phyloP scores from a whole-genome alignment of 2,888 invertebrate species.

The Melieria picta region DNA sequence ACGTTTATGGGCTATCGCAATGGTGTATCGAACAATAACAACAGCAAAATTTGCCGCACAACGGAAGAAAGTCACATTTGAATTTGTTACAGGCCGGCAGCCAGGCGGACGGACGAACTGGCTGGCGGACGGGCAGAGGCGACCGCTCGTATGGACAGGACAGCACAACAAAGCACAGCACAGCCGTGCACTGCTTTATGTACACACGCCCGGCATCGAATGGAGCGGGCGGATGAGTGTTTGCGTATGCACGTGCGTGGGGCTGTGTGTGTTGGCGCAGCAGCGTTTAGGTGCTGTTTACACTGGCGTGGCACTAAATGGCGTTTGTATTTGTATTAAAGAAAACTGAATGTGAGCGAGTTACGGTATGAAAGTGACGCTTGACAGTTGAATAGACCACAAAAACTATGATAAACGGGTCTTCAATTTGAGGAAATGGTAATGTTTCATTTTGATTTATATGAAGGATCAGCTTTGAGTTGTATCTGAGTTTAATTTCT shows the following conservation, averaged over 20 bases:
- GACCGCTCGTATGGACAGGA: background rate
- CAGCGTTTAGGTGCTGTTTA: no score
- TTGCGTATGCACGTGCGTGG: background rate
- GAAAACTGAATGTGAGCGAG: no score
- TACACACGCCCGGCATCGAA: background rate
- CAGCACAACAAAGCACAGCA: background rate
- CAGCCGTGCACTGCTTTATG: background rate
- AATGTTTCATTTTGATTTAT: no score
- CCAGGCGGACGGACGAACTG: background rate
- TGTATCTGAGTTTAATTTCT: no score
- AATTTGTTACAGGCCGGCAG: constrained; percentile 47
- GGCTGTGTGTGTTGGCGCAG: background rate
- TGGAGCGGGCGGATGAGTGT: background rate
- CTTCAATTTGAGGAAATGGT: no score
- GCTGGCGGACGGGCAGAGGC: background rate
- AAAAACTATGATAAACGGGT: no score
- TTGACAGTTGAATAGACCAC: no score
- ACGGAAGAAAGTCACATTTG: constrained; percentile 54
- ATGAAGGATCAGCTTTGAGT: no score
- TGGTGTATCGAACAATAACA: constrained; percentile 54
- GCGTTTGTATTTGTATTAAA: background rate
- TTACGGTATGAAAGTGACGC: no score
- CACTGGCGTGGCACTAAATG: no score
- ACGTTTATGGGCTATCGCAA: constrained; percentile 36
- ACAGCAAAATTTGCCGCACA: constrained; percentile 40